phyloP scores from a whole-genome alignment of 2,113 vertebrate genomes.

The Antigone vipio region DNA sequence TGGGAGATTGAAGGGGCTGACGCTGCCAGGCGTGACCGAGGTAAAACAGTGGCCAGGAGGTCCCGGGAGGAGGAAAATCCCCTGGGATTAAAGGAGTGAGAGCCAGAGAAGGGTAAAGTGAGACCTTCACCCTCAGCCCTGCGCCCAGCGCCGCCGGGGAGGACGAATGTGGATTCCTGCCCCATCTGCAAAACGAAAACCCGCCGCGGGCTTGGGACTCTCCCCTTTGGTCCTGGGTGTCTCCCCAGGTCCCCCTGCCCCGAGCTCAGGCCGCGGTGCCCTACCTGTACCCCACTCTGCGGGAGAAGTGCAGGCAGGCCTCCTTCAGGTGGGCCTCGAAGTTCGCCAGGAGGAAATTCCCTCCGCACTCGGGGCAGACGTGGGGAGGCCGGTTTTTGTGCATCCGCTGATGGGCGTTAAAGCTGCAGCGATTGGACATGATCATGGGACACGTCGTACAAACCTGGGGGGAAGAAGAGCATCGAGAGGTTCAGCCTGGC shows the following conservation, averaged over 20 bases:
- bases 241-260: not conserved
- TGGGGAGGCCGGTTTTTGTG: conserved; percentile 86
- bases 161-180: not conserved
- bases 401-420: conserved; percentile 87
- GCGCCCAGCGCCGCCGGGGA: accelerated
- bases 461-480: conserved; percentile 64
- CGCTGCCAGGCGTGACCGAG: accelerated
- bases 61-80: not conserved
- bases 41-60: not conserved
- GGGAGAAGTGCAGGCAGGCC: conserved; percentile 89
- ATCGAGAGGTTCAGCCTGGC: not conserved
- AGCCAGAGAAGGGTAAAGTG: accelerated
- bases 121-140: not conserved
- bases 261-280: not conserved
- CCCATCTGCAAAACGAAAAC: accelerated
- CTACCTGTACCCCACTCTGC: conserved; percentile 93
- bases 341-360: conserved; percentile 77
- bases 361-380: conserved; percentile 91
- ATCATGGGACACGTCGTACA: conserved; percentile 91
- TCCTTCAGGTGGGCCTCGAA: conserved; percentile 85
- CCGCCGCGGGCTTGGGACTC: accelerated
- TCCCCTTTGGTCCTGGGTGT: accelerated
- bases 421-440: conserved; percentile 89
- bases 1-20: not conserved
- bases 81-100: accelerated